Conservation (phyloP, 2,797 vertebrate species). For the Malurus splendens region DNA sequence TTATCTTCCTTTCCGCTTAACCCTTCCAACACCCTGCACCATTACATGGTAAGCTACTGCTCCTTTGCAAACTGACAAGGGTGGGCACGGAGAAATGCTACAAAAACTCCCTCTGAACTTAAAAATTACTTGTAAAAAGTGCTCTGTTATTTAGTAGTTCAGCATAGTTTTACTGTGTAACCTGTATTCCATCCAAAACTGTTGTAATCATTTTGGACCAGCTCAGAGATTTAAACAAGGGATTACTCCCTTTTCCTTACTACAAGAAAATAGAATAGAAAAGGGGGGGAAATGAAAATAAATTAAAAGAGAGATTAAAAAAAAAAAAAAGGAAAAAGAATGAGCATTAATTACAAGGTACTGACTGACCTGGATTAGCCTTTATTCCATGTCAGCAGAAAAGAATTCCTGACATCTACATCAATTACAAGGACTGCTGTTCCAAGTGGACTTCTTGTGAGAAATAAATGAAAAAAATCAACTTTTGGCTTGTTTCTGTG, state of each 20-base stretch:
- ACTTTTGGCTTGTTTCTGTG: neutral
- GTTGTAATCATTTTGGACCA: neutral
- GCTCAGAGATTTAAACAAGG: neutral
- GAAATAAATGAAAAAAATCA: constrained; percentile 24
- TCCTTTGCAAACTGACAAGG: neutral
- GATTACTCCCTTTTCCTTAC: neutral
- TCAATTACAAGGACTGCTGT: constrained; percentile 34
- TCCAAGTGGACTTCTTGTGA: constrained; percentile 15
- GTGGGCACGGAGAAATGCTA: neutral
- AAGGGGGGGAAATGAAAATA: too few relatives aligned
- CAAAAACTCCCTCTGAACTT: neutral
- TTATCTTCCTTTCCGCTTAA: constrained; percentile 22
- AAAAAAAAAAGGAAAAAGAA: neutral
- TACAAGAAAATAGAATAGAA: neutral
- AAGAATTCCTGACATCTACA: constrained; percentile 65
- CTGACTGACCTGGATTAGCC: constrained; percentile 60
- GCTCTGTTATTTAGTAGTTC: constrained; percentile 17
- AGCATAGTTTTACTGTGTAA: constrained; percentile 25
- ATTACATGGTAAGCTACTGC: neutral
- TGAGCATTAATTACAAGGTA: constrained; percentile 60
- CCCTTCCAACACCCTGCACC: neutral
- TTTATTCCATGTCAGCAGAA: constrained; percentile 53
- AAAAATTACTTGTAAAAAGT: neutral
- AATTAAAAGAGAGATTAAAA: neutral
- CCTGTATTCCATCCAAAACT: neutral